A percentile compares a stretch with the other conserved stretches of the same genome.
Evolutionary conservation across 1,140 invertebrate species (phyloP).

Genomic region (Drosophila santomea): DNA sequence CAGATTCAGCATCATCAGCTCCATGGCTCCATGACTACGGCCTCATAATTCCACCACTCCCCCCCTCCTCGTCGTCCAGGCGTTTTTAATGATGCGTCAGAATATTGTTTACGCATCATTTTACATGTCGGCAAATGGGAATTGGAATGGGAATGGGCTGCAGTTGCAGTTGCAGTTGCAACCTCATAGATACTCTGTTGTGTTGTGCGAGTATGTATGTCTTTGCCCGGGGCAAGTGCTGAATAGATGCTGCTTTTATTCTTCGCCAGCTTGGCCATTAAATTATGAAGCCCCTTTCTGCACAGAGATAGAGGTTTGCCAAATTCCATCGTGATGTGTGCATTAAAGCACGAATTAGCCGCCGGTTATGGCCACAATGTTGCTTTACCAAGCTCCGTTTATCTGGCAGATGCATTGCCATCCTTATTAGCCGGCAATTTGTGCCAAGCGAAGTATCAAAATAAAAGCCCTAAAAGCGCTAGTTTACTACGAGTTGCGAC

Average conservation of each 20-base stretch:
- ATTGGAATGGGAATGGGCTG: conserved; percentile 31
- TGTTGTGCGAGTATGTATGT: neutral
- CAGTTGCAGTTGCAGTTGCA: conserved; percentile 10
- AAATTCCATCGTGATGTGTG: conserved; percentile 71
- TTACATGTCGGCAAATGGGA: conserved; percentile 80
- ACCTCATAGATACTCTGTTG: conserved; percentile 28
- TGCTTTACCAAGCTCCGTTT: neutral
- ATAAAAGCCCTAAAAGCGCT: conserved; percentile 8
- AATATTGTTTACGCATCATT: conserved; percentile 83
- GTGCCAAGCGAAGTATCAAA: neutral
- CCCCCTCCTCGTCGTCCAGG: conserved; percentile 47
- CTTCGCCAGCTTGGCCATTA: conserved; percentile 30
- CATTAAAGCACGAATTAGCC: conserved; percentile 75
- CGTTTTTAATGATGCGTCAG: conserved; percentile 83
- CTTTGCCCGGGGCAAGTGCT: conserved; percentile 12
- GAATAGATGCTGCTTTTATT: conserved; percentile 44
- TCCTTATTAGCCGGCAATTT: conserved; percentile 27
- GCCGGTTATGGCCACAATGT: conserved; percentile 38
- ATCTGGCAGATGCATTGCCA: conserved; percentile 20
- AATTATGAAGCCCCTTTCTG: conserved; percentile 58
- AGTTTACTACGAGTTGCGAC: conserved; percentile 9
- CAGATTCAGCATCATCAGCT: conserved; percentile 31
- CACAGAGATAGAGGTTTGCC: conserved; percentile 31
- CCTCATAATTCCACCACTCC: conserved; percentile 5
- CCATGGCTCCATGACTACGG: conserved; percentile 3